phyloP scores from a whole-genome alignment of 2,113 vertebrate species.

The Willisornis vidua region DNA sequence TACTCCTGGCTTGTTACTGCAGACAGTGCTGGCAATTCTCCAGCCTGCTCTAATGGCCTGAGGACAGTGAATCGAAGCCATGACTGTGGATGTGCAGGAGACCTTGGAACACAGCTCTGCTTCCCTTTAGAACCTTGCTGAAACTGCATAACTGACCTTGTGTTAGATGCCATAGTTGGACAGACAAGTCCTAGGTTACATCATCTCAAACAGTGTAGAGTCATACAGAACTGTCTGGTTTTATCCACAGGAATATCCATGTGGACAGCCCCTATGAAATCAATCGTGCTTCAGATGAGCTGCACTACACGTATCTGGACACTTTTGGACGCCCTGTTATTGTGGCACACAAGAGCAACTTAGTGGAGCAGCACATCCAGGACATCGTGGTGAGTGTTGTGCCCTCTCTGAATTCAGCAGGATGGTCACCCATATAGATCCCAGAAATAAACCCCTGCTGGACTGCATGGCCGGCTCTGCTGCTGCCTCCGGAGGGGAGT shows the following conservation, averaged over 20 bases:
- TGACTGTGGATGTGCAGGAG: background rate
- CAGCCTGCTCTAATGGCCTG: background rate
- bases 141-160: background rate
- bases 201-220: background rate
- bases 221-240: background rate
- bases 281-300: constrained; percentile 83
- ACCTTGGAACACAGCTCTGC: background rate
- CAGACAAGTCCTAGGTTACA: background rate
- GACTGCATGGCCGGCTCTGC: background rate
- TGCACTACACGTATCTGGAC: constrained; percentile 96
- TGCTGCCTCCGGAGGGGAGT: background rate
- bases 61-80: background rate
- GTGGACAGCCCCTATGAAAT: constrained; percentile 94
- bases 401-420: background rate
- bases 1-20: background rate
- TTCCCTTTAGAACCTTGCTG: background rate
- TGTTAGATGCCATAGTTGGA: background rate
- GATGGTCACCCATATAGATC: fast-evolving
- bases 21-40: background rate
- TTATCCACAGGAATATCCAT: constrained; percentile 85
- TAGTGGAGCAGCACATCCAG: constrained; percentile 98
- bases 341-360: constrained; percentile 91
- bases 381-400: constrained; percentile 88
- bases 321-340: constrained; percentile 95
- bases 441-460: background rate